Base-by-base conservation (phyloP, 1,140 invertebrate genomes). In the Drosophila ercepeae region DNA sequence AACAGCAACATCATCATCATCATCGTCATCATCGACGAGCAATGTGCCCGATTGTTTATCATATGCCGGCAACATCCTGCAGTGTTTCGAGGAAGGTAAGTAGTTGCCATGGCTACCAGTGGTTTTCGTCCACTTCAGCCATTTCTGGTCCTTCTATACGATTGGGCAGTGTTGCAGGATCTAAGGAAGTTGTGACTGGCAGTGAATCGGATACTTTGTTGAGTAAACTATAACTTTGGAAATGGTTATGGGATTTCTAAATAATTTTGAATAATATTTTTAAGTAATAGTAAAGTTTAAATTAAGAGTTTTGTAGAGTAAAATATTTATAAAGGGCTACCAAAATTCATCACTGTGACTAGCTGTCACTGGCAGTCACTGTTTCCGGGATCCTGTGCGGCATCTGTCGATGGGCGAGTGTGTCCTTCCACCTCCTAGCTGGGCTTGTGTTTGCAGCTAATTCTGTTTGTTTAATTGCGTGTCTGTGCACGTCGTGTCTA, bases 21-120 rank as follows among this genome's bases (percentile, higher is more conserved):
- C 58, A 41, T 52, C 55, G 45, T 59, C 51, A 27, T 51, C 41
- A 55, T 55, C 63, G 41, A 25, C 54, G 39, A 53, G 70, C 54
- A 77, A 61, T 77, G 70, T 65, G 60, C 82, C 89, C 18, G 90
- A 94, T 41, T 97, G 96, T 91, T 93, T 95, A 23, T 94, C 95
- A 3, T 96, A 95, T 90, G 95, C 96, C 57, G 96, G 96, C 34
- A 96, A 96, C 90, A 96, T 97, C 71, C 93, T 96, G 19, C 95
- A 96, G 91, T 97, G 96, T 91, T 96, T 96, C 78, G 96, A 96
- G 91, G 96, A 97, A 93, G 96, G 95, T 95, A 29, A 90, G 84
- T 82, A 42, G 52, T 39, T 60, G 42, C 39, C 21, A 41, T 25
- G 41, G 19, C 49, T 57, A 25, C 18, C 19, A 14, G 52, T 55